Evolutionary conservation across 2,113 vertebrate genomes (phyloP).

Genomic region (Mustela nigripes): DNA sequence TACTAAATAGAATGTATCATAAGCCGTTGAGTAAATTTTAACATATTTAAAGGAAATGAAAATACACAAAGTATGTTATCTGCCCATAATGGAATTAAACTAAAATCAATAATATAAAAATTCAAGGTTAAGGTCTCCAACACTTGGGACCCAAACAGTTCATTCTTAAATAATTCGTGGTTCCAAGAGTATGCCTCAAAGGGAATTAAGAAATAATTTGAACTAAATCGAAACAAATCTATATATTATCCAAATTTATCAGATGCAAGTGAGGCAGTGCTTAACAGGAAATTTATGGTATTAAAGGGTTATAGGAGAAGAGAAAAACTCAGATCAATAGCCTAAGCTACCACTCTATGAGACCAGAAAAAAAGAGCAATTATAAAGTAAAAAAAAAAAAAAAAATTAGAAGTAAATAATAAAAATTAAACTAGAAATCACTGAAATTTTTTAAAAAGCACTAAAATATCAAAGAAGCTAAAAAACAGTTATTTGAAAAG

Average conservation of each 20-base stretch:
- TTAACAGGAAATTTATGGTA: not conserved
- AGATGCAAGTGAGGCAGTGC: not conserved
- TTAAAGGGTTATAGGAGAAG: not conserved
- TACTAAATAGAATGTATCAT: not conserved
- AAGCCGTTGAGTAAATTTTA: not conserved
- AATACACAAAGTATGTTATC: not conserved
- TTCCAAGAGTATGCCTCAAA: not conserved
- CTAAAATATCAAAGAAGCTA: not conserved
- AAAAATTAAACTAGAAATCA: not conserved
- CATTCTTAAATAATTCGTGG: not conserved
- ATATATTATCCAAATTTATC: not conserved
- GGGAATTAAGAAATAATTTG: not conserved
- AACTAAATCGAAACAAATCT: not conserved
- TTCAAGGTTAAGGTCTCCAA: not conserved
- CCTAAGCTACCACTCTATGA: not conserved
- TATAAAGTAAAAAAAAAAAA: not conserved
- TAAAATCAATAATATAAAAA: slow-evolving; percentile 6
- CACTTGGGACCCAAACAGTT: not conserved
- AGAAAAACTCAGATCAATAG: not conserved
- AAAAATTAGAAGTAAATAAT: not conserved
- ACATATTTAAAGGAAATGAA: not conserved
- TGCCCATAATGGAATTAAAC: not conserved
- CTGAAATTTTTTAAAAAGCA: not conserved
- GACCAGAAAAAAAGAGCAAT: not conserved
- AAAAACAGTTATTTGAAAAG: not conserved